Base-by-base conservation (phyloP, 2,797 vertebrate genomes). In the Hydrophis major region DNA sequence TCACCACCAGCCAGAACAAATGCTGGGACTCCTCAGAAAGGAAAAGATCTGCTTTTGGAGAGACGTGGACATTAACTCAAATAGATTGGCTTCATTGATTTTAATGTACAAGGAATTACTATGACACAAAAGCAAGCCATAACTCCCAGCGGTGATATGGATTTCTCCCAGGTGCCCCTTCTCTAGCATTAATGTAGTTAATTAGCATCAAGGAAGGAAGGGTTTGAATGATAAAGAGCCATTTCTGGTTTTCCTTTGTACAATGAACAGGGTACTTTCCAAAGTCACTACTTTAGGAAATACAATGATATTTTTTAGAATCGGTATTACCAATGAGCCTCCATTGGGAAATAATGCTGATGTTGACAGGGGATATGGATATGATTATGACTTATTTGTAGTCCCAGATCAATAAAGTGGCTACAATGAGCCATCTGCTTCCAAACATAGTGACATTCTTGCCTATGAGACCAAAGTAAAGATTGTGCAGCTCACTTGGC, bases 1-100 rank as follows among this genome's bases (percentile, higher is more conserved):
- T 99, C 99, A 99, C 92, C 74, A n/a, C 93, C 94, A 98, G 96
- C 96, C 95, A 89, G 94, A 96, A 96, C 96, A 93, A 93, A 96
- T 57, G 53, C 96, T 86, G 95, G 93, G 94, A 93, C 95, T 96
- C 98, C 94, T 92, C 95, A 13, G 94, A 90, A 95, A 93, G 96
- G 93, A 94, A 20, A 93, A 95, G 93, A 96, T 94, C 93, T 93
- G 28, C 87, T 50, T 95, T 94, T 88, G 93, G 93, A 87, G 91
- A 93, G 90, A 94, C 95, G 96, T 89, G 53, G 90, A 61, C 96
- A 94, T 94, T 96, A 96, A 97, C 97, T 97, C 98, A 95, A 97
- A 91, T 96, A 96, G 97, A 98, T 98, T 96, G 97, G 89, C 0
- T 96, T 92, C 96, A 95, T 96, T 97, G 98, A 98, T 98, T 97